Base-by-base conservation (phyloP, 1,140 invertebrate genomes). In the Habropoda laboriosa region DNA sequence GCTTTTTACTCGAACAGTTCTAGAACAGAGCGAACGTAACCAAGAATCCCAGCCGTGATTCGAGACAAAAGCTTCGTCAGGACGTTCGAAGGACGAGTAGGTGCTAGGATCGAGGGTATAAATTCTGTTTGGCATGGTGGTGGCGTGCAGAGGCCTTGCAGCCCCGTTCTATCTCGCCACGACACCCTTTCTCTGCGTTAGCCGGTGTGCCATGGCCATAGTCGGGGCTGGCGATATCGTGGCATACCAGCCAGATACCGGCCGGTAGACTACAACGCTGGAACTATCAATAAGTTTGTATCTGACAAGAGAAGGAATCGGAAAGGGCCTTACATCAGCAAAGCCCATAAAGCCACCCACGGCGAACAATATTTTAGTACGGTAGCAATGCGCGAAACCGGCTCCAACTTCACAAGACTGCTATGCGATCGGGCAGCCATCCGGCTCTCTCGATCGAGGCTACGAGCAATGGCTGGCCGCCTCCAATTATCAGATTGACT, bases 321-420 rank as follows among this genome's bases (percentile, higher is more conserved):
- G 83, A 88, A 90, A 80, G 83, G 81, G 73, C 74, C 79, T 88
- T 84, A 76, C 86, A 88, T 88, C 90, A 88, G 83, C 83, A 72
- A 88, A 74, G 85, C 74, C 88, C 87, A 90, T 90, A 90, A 89
- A 91, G 81, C 91, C 91, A 92, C 91, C 90, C 89, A 92, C 90
- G 87, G 85, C 73, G 90, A 91, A 88, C 85, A 88, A 91, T 91
- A 92, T 90, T 91, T 91, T 89, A 90, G 88, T 85, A 89, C 91
- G 81, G 90, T 91, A 91, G 91, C 90, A 86, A 89, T 85, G 87
- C 86, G 76, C 85, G 84, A 88, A 90, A 89, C 90, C 88, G 85
- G 87, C 89, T 89, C 71, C 81, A 60, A 72, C 78, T 64, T 49
- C 76, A 68, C 70, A 67, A n/a, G 58, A 53, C 49, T 45, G 35